These are phyloP conservation scores for Hormiphora californensis DNA, from an alignment of 37 sponge, comb jelly and placozoan species.

Conservation along the genomic window DNA sequence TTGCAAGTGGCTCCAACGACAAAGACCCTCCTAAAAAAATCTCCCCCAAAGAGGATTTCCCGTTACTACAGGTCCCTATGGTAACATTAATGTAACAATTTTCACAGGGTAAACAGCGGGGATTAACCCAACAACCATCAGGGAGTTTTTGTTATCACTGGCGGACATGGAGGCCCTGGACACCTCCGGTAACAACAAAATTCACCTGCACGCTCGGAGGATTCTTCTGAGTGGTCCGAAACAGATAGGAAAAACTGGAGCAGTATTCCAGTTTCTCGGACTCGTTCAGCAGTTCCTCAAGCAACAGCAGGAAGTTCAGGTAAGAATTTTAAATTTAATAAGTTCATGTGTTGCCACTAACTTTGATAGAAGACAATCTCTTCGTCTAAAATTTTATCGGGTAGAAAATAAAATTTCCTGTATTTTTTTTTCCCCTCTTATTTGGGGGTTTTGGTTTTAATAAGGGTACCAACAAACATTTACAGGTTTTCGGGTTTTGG, in stretches of 20 bases:
- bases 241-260: slow-evolving; percentile 49
- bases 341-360: too few relatives aligned
- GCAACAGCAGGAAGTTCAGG: slow-evolving; percentile 53
- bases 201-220: background rate
- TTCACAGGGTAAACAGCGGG: too few relatives aligned
- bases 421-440: too few relatives aligned
- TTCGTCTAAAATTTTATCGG: too few relatives aligned
- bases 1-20: slow-evolving; percentile 53
- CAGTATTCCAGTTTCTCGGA: slow-evolving; percentile 49
- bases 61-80: slow-evolving; percentile 31
- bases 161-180: slow-evolving; percentile 44
- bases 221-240: slow-evolving; percentile 41
- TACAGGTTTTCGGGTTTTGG: too few relatives aligned
- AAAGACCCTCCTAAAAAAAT: slow-evolving; percentile 34
- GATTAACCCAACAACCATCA: too few relatives aligned
- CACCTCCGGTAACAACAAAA: background rate
- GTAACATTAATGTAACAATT: too few relatives aligned
- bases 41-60: slow-evolving; percentile 17
- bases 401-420: too few relatives aligned
- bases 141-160: slow-evolving; percentile 34
- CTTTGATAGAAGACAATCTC: too few relatives aligned
- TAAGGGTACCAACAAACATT: too few relatives aligned
- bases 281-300: slow-evolving; percentile 47
- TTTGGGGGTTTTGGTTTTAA: too few relatives aligned
- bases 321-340: too few relatives aligned